Base-by-base conservation (phyloP, 2,888 invertebrate genomes). In the Poecilobothrus nobilitatus region DNA sequence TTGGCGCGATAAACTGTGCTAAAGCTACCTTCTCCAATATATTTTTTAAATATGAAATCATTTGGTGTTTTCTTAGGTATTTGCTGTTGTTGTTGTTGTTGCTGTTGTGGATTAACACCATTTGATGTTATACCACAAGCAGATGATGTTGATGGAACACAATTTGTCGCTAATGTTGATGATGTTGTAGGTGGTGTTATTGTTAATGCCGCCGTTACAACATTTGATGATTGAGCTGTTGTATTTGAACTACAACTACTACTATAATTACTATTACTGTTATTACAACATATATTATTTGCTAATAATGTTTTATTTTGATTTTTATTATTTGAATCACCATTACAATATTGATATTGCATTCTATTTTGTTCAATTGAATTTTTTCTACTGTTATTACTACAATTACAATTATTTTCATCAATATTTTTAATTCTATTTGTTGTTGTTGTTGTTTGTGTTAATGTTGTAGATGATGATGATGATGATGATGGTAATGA, bases 21-120 rank as follows among this genome's bases (percentile, higher is more conserved):
- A 82, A 94, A 99, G 80, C 97, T 96, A 73, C 98, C 98, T 82
- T 98, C 97, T 73, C 98, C 98, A 76, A 99, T 91, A 72, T 92
- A 87, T 84, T 94, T 94, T 70, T 95, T 94, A 84, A 99, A 99
- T 77, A 93, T 91, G 81, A 92, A 98, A 83, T 98, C 97, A 78
- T 90, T 89, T 68, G 94, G 88, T 41, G 81, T 76, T 73, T 78
- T 79, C 73, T 78, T 79, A 66, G 75, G 74, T 67, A 78, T 77
- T 63, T 67, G 70, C 20, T 70, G 73, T 65, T 73, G 72, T 63
- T 72, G 74, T 66, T 65, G 73, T 72, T 67, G 73, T 63, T 73
- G 73, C 53, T 69, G 72, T 68, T 71, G 71, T 68, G 44, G 72
- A 64, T 70, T 70, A 37, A 34, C 37, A 66, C n/a, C 41, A 61